A percentile compares a stretch with the other conserved stretches of the same genome.
These are phyloP conservation scores for Corydoras sp. DNA, from an alignment of 2,113 vertebrate species.

Conservation along the genomic window DNA sequence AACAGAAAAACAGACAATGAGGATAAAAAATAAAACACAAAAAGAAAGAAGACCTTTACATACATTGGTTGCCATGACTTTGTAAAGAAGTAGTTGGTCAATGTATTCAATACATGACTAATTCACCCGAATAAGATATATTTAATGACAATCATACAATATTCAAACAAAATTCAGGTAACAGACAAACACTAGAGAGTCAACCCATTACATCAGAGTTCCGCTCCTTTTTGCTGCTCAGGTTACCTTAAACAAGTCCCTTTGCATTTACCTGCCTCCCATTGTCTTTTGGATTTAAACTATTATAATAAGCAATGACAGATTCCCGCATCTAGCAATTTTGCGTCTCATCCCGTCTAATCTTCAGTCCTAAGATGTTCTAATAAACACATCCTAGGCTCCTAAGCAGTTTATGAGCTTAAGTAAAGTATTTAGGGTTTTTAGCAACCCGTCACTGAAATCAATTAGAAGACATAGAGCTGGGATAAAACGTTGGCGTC, in stretches of 20 bases:
- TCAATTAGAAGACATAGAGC: slow-evolving; percentile 52
- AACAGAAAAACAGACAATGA: slow-evolving; percentile 41
- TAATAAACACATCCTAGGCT: slow-evolving; percentile 79
- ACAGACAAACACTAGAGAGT: slow-evolving; percentile 14
- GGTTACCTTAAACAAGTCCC: slow-evolving; percentile 7
- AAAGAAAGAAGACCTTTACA: too few relatives aligned
- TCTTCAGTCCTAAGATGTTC: slow-evolving; percentile 79
- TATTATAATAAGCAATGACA: slow-evolving; percentile 68
- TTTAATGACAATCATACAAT: too few relatives aligned
- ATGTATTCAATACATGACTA: too few relatives aligned
- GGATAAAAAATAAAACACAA: too few relatives aligned
- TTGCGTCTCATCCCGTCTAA: slow-evolving; percentile 75
- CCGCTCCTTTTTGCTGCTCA: neutral
- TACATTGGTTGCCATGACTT: too few relatives aligned
- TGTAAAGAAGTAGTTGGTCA: too few relatives aligned
- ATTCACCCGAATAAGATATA: too few relatives aligned
- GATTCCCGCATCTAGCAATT: slow-evolving; percentile 74
- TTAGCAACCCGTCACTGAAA: slow-evolving; percentile 58
- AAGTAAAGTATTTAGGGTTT: slow-evolving; percentile 72
- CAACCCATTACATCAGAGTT: neutral
- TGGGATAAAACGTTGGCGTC: slow-evolving; percentile 15
- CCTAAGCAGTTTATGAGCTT: slow-evolving; percentile 86
- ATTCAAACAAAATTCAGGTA: too few relatives aligned
- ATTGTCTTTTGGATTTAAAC: slow-evolving; percentile 53
- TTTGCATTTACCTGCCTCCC: slow-evolving; percentile 19